Base-by-base conservation (phyloP, 1,140 invertebrate genomes). In the Hyles euphorbiae region DNA sequence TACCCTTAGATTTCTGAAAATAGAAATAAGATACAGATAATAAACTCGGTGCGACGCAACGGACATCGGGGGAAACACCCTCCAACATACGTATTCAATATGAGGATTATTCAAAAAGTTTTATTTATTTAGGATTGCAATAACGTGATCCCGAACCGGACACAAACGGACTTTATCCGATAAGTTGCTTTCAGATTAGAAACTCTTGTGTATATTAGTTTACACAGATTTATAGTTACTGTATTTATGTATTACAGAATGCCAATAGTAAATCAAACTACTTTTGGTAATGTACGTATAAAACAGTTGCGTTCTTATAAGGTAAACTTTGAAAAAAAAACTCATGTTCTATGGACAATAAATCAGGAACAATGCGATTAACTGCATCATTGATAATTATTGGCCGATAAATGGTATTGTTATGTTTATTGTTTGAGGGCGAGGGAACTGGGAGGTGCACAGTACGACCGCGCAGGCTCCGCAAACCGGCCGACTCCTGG, bases 371-470 rank as follows among this genome's bases (percentile, higher is more conserved):
- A 22, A 22, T 22, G 22, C 22, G 22, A 22, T 22, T 22, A 22
- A 0, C 22, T 22, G 22, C 22, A 22, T 22, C 22, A 1, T 22
- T 22, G 22, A 40, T 8, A 40, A 22, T 22, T 40, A 8, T 40
- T 40, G 4, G 8, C 8, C 8, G 8, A 40, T 40, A 50, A 50
- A 22, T 22, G 3, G 5, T 5, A 53, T 53, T 53, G 51, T 44
- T 44, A 55, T 63, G 36, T 40, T 40, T 67, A 47, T 66, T 67
- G 46, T 55, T 48, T 58, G 53, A 61, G 45, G 33, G 58, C 46
- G 49, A 56, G 58, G 12, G 11, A 9, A 43, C 53, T 5, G 51
- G 61, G 8, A 55, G 62, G 58, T 11, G 47, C 49, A 12, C 54
- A 48, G 34, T 49, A 45, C 22, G 22, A 22, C 22, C 22, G 22